Conservation (phyloP, 2,797 vertebrate species). For the Fratercula arctica region DNA sequence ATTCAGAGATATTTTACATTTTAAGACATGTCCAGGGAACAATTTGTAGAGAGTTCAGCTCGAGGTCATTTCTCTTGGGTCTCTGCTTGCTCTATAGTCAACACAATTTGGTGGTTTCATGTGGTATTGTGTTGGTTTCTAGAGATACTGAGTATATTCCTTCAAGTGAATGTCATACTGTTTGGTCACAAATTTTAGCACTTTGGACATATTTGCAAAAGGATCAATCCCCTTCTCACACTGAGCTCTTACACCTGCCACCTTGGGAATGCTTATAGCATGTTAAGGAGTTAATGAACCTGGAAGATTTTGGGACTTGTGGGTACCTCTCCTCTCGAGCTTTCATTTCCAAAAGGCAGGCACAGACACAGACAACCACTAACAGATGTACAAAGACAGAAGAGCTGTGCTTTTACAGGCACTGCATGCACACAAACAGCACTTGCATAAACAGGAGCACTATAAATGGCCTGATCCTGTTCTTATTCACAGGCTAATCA, state of each 20-base stretch:
- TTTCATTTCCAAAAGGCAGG: background rate
- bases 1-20: background rate
- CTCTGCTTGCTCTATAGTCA: background rate
- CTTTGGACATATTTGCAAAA: background rate
- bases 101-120: background rate
- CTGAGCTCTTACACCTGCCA: background rate
- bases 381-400: background rate
- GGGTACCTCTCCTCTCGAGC: background rate
- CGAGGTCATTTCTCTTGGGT: background rate
- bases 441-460: background rate
- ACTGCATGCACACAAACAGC: background rate
- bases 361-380: background rate
- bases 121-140: background rate
- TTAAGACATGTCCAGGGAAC: background rate
- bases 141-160: background rate
- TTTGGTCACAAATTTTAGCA: background rate
- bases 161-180: background rate
- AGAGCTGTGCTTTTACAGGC: background rate
- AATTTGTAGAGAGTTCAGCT: background rate
- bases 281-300: background rate
- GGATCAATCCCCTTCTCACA: background rate
- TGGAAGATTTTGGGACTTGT: background rate
- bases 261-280: background rate
- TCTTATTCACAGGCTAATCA: background rate
- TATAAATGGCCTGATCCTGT: background rate